Percentiles rank a stretch among this genome's conserved stretches.
These are phyloP conservation scores for Xylocampa areola DNA, from an alignment of 2,888 invertebrate species.

Conservation along the genomic window DNA sequence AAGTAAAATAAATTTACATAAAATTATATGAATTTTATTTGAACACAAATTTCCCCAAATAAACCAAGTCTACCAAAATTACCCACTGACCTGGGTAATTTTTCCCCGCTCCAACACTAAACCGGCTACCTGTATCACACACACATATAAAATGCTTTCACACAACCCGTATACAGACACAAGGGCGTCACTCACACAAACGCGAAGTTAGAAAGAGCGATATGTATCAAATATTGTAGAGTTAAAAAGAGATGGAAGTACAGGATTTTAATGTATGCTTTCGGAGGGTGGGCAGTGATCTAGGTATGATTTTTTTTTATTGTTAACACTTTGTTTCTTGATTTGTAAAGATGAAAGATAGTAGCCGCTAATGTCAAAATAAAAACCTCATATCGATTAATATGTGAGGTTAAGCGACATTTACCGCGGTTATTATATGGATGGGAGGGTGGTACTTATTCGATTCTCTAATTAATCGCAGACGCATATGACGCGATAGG, in stretches of 20 bases:
- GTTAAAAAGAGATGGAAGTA: slow-evolving; percentile 33
- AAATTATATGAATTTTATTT: no score
- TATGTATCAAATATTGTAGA: background rate
- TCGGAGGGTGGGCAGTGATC: slow-evolving; percentile 36
- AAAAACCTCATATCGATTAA: no score
- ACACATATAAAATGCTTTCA: slow-evolving; percentile 70
- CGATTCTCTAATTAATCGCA: no score
- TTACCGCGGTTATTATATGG: no score
- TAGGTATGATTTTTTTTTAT: slow-evolving; percentile 29
- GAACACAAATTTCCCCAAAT: background rate
- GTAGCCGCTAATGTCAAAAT: no score
- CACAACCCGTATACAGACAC: slow-evolving; percentile 60
- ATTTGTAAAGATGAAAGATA: no score
- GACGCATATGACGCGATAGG: no score
- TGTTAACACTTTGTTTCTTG: background rate
- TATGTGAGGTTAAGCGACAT: no score
- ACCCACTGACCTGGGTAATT: slow-evolving; percentile 42
- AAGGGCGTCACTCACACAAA: slow-evolving; percentile 68
- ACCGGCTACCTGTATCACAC: slow-evolving; percentile 69
- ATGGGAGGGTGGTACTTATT: no score
- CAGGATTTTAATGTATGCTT: slow-evolving; percentile 40
- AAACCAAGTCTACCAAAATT: slow-evolving; percentile 5
- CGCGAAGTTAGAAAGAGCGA: slow-evolving; percentile 32
- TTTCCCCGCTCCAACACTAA: slow-evolving; percentile 33
- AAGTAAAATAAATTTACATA: no score